Conservation (phyloP, 2,888 invertebrate species). For the Eretmocerus hayati region DNA sequence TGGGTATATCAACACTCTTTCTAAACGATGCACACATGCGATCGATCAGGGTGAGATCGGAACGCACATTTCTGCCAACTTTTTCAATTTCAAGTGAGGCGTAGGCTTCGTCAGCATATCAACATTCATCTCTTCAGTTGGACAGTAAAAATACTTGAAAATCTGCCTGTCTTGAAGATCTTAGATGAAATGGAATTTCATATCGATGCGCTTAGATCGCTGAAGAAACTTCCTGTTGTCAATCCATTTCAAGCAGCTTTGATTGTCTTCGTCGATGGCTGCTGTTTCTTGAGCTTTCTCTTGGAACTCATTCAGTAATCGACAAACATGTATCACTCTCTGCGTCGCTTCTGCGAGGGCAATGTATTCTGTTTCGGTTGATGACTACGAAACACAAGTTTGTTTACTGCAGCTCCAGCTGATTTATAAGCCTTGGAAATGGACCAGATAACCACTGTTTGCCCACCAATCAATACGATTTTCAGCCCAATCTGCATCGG, state of each 20-base stretch:
- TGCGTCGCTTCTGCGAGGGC: constrained; percentile 26
- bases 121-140: constrained; percentile 27
- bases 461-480: constrained; percentile 30
- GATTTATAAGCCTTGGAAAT: constrained; percentile 23
- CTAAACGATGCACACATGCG: constrained; percentile 8
- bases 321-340: constrained; percentile 25
- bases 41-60: neutral
- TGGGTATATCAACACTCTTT: constrained; percentile 9
- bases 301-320: constrained; percentile 22
- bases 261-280: constrained; percentile 28
- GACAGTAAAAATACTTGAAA: constrained; percentile 25
- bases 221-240: constrained; percentile 23
- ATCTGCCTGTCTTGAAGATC: constrained; percentile 14
- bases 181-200: constrained; percentile 18
- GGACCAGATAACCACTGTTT: constrained; percentile 32
- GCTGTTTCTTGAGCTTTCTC: constrained; percentile 15
- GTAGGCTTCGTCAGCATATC: constrained; percentile 30
- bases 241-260: constrained; percentile 28
- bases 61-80: neutral
- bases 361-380: constrained; percentile 29
- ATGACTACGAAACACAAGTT: constrained; percentile 24
- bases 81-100: constrained; percentile 16
- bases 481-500: constrained; percentile 38
- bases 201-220: constrained; percentile 27
- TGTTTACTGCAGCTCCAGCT: constrained; percentile 33